Percentiles rank a stretch among this genome's conserved stretches.
These are phyloP conservation scores for Adineta ricciae DNA, from an alignment of 2,888 invertebrate species.

Conservation along the genomic window DNA sequence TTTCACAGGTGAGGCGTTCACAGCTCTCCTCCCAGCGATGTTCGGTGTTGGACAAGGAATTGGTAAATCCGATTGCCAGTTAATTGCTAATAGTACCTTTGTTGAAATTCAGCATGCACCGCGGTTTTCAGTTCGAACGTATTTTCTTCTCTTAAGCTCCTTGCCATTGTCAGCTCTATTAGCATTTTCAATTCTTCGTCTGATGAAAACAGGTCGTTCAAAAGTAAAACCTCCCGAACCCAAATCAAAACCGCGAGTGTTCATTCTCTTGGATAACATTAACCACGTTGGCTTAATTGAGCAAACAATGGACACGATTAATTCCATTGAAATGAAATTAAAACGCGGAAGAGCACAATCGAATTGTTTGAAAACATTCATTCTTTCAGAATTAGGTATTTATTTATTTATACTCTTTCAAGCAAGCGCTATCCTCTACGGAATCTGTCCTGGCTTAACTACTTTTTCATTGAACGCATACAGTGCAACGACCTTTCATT, in stretches of 20 bases:
- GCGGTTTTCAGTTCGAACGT: constrained; percentile 9
- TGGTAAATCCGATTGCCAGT: not conserved
- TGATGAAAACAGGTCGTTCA: not conserved
- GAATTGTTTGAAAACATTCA: not conserved
- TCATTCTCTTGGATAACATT: not conserved
- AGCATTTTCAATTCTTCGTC: not conserved
- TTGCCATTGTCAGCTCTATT: not conserved
- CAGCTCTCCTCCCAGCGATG: not conserved
- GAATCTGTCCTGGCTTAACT: not conserved
- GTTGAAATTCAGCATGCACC: not conserved
- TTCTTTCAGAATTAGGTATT: not conserved
- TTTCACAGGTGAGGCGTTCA: constrained; percentile 12
- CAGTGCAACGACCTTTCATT: not conserved
- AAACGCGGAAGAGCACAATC: not conserved
- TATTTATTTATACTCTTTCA: not conserved
- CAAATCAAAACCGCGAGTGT: not conserved
- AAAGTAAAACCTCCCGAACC: not conserved
- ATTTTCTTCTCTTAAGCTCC: not conserved
- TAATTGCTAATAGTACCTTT: not conserved
- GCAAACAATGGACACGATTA: not conserved
- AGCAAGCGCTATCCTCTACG: not conserved
- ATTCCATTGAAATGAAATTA: not conserved
- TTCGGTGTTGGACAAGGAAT: not conserved
- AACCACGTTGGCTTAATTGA: not conserved
- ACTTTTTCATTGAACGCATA: not conserved